phyloP scores from a whole-genome alignment of 2,797 vertebrate species.

The Neostethus bicornis region DNA sequence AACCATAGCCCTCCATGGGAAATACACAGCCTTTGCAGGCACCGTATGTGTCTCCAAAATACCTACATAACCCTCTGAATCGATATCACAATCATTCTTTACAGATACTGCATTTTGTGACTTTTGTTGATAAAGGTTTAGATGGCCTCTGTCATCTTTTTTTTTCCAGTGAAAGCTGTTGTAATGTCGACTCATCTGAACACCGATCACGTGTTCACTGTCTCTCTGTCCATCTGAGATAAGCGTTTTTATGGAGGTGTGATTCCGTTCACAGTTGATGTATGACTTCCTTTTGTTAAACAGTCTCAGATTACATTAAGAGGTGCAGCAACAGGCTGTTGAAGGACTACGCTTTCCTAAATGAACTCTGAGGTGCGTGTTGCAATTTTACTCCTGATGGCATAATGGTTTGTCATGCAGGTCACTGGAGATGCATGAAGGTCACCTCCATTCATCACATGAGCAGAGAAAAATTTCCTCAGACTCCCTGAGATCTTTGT shows the following conservation, averaged over 20 bases:
- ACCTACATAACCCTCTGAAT: too few relatives aligned
- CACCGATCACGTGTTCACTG: background rate
- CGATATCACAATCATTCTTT: too few relatives aligned
- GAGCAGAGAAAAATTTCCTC: too few relatives aligned
- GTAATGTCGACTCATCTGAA: background rate
- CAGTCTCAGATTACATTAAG: too few relatives aligned
- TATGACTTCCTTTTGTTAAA: background rate
- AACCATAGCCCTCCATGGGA: too few relatives aligned
- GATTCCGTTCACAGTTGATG: background rate
- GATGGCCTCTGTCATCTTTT: background rate
- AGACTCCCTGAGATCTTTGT: too few relatives aligned
- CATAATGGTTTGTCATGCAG: background rate
- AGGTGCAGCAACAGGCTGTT: too few relatives aligned
- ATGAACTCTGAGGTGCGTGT: background rate
- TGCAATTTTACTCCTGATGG: background rate
- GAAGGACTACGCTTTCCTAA: too few relatives aligned
- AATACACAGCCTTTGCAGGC: too few relatives aligned
- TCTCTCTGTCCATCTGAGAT: background rate
- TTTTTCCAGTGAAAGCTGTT: background rate
- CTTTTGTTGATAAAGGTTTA: background rate
- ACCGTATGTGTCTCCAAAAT: too few relatives aligned
- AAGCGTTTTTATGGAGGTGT: too few relatives aligned
- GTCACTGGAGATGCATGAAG: background rate
- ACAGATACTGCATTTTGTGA: too few relatives aligned
- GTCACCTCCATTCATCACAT: background rate